Evolutionary conservation across 2,888 invertebrate genomes (phyloP), one percentile per base, ranked within the genome.

Genomic region (Amiota mariae): DNA sequence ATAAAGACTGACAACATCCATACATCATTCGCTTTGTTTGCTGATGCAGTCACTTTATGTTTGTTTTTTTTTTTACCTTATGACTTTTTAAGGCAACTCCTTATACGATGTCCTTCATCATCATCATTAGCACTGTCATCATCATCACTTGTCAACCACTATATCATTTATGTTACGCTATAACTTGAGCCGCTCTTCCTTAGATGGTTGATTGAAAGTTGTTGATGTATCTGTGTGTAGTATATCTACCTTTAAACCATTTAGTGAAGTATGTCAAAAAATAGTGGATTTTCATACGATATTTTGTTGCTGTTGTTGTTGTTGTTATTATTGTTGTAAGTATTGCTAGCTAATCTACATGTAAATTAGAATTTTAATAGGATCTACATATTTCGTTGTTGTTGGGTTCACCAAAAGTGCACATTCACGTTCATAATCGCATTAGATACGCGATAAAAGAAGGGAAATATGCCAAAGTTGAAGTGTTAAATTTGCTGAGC

Each of bases 81-180:
- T 84, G 86, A 82, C 83, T 84, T 84, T 83, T 85, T 83, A 85
- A 84, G 86, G 85, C 82, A 83, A 83, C 85, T 83, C 83, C 86
- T 85, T 79, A 78, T 77, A 75, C 80, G 77, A 77, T 78, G 75
- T 80, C 75, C 77, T 77, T 72, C 79, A 71, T 76, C 82, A 73
- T 76, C 75, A 72, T 64, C 75, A 70, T 47, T 47, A 48, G 9
- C 59, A 18, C 11, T 20, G n/a, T 6, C 59, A 18, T 59, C 59
- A 46, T 13, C 63, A 20, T 8, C 24, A n/a, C 46, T 4, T 36
- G 46, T 15, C 36, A 36, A 24, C 24, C 36, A 13, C 51, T 63
- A 46, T 15, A 18, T 63, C 46, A n/a, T 46, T 36, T 36, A 36
- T 36, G 3, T 36, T 36, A 6, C 36, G 36, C 36, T 36, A 36